A percentile compares a stretch with the other conserved stretches of the same genome.
These are phyloP conservation scores for Cephus spinipes DNA, from an alignment of 2,888 invertebrate species.

Conservation along the genomic window DNA sequence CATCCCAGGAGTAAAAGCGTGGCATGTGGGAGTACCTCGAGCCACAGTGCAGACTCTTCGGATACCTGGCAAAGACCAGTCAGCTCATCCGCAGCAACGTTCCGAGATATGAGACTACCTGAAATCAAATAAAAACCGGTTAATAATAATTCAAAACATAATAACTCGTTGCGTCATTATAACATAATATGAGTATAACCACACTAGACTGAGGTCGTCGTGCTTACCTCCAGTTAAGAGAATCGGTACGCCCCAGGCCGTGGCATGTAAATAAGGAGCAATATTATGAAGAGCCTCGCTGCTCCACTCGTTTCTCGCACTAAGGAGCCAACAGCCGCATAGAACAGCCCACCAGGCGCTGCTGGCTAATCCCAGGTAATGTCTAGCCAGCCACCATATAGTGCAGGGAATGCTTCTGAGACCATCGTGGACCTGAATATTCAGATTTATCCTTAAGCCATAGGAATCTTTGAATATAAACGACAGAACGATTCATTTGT, in stretches of 20 bases:
- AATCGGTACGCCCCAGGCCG: conserved; percentile 90
- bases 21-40: conserved; percentile 73
- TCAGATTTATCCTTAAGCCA: not conserved
- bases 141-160: not conserved
- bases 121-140: conserved; percentile 14
- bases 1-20: conserved; percentile 77
- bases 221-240: conserved; percentile 80
- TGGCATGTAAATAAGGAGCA: conserved; percentile 86
- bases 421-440: conserved; percentile 61
- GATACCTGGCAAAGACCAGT: conserved; percentile 86
- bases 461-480: not conserved
- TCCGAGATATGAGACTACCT: conserved; percentile 78
- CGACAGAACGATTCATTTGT: not conserved
- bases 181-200: not conserved
- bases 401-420: conserved; percentile 74
- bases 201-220: not conserved
- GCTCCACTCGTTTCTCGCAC: conserved; percentile 93
- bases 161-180: not conserved
- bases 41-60: conserved; percentile 72
- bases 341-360: conserved; percentile 91
- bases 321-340: conserved; percentile 89
- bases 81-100: conserved; percentile 83
- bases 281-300: conserved; percentile 91
- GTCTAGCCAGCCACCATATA: conserved; percentile 79
- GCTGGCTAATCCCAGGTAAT: conserved; percentile 84